Evolutionary conservation across 2,888 invertebrate genomes (phyloP).

Genomic region (Eulithis prunata): DNA sequence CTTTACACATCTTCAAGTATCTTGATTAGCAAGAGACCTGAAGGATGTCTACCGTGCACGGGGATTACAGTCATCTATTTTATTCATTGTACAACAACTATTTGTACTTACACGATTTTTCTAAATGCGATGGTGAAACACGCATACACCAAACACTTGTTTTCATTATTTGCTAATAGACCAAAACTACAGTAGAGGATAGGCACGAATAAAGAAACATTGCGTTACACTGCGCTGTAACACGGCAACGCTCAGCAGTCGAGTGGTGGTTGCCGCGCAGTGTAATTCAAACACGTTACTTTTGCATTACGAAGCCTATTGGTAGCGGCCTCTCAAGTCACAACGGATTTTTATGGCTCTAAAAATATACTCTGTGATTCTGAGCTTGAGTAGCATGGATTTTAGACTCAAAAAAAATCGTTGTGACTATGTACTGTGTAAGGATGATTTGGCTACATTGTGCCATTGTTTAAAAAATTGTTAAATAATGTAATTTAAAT

Average conservation of each 20-base stretch:
- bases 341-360: not conserved
- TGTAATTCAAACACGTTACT: no score
- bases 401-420: not conserved
- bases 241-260: no score
- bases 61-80: not conserved
- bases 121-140: not conserved
- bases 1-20: no score
- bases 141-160: constrained; percentile 10
- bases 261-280: no score
- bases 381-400: not conserved
- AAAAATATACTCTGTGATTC: not conserved
- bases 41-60: not conserved
- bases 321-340: not conserved
- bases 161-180: constrained; percentile 55
- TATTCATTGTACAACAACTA: not conserved
- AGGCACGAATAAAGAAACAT: not conserved
- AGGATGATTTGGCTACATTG: constrained; percentile 64
- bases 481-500: constrained; percentile 71
- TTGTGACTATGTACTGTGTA: constrained; percentile 11
- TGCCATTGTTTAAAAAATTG: constrained; percentile 76
- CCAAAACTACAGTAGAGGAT: constrained; percentile 51
- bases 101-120: not conserved
- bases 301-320: no score
- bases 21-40: no score
- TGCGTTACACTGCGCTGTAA: no score